phyloP scores from a whole-genome alignment of 2,888 invertebrate genomes.

The Cataglyphis rosenhaueri region DNA sequence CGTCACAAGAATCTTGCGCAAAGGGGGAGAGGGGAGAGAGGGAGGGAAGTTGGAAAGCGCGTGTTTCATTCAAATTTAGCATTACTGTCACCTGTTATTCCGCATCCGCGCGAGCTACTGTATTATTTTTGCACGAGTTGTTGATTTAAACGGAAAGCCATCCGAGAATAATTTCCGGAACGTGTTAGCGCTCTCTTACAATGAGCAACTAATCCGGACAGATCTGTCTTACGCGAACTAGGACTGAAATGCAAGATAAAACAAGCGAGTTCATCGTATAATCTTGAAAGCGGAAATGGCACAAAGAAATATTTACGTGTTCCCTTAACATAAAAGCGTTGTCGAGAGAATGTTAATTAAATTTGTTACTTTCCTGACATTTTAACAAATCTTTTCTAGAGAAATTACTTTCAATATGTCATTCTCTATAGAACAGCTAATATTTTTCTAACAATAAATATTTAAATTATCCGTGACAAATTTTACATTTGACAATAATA shows the following conservation, averaged over 20 bases:
- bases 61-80: constrained; percentile 44
- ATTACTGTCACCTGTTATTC: constrained; percentile 21
- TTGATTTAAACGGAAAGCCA: constrained; percentile 35
- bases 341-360: not conserved
- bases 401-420: not conserved
- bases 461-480: constrained; percentile 10
- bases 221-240: constrained; percentile 9
- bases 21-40: too few relatives aligned
- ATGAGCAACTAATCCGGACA: constrained; percentile 30
- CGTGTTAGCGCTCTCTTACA: constrained; percentile 17
- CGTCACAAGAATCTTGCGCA: constrained; percentile 25
- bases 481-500: constrained; percentile 3
- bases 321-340: not conserved
- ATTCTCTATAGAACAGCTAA: not conserved
- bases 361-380: not conserved
- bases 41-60: constrained; percentile 3
- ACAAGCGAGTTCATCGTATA: not conserved
- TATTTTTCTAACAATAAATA: not conserved
- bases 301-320: not conserved
- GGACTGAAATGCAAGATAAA: not conserved
- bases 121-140: constrained; percentile 45
- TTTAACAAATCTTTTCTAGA: not conserved
- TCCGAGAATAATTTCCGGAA: constrained; percentile 50
- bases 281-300: not conserved
- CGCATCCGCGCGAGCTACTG: not conserved